Percentiles rank a stretch among this genome's conserved stretches.
Conservation (phyloP, 2,113 vertebrate species). For the Pseudorasbora parva region DNA sequence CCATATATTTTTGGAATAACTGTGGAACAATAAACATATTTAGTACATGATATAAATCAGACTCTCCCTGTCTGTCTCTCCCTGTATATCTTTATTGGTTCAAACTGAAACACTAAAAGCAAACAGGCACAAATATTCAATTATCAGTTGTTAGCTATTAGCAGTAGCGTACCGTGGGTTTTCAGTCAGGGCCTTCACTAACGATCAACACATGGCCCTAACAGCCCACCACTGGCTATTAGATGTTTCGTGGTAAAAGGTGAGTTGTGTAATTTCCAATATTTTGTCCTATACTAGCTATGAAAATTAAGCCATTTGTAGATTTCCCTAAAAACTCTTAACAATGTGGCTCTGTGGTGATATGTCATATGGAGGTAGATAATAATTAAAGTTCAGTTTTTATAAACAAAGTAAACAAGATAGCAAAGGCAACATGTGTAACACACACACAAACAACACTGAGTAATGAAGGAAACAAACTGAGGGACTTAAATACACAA, state of each 20-base stretch:
- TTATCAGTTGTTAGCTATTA: background rate
- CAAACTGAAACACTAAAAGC: background rate
- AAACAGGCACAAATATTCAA: background rate
- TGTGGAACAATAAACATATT: conserved; percentile 4
- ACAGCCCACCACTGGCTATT: too few relatives aligned
- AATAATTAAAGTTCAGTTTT: too few relatives aligned
- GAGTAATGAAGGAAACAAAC: too few relatives aligned
- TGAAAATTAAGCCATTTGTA: background rate
- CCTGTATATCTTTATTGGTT: background rate
- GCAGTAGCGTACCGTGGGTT: too few relatives aligned
- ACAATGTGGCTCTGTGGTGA: background rate
- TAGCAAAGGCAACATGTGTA: too few relatives aligned
- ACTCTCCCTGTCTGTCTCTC: background rate
- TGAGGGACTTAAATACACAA: too few relatives aligned
- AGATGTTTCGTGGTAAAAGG: background rate
- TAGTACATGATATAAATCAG: conserved; percentile 17
- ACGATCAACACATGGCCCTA: too few relatives aligned
- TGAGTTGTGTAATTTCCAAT: background rate
- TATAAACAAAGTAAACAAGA: too few relatives aligned
- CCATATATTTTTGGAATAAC: background rate
- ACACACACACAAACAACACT: too few relatives aligned
- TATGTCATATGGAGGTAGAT: too few relatives aligned
- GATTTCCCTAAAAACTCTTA: background rate
- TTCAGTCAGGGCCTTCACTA: too few relatives aligned
- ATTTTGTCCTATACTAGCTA: background rate